Conservation (phyloP, 2,113 vertebrate species). For the Oceanodroma tethys region DNA sequence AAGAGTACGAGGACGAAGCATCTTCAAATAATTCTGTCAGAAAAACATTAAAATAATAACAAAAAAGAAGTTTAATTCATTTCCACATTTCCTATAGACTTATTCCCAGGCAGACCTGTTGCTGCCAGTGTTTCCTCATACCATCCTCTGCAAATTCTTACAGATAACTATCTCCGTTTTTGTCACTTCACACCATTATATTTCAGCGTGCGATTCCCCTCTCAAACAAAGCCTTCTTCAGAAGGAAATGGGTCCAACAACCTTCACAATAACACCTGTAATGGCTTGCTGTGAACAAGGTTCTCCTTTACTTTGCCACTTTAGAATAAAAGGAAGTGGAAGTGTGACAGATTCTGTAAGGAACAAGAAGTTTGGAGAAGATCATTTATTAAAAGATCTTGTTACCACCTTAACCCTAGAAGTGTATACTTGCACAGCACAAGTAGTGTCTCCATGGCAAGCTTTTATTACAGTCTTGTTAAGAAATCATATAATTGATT, state of each 20-base stretch:
- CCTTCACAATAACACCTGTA: background rate
- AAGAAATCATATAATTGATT: background rate
- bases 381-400: background rate
- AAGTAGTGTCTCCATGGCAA: background rate
- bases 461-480: background rate
- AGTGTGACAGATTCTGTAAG: background rate
- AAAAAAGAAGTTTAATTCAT: background rate
- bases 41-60: background rate
- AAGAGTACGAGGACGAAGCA: background rate
- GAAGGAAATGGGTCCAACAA: background rate
- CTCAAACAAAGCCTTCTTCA: background rate
- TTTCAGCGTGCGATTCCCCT: background rate
- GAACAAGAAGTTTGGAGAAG: conserved; percentile 5
- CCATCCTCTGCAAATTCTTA: background rate
- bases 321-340: background rate
- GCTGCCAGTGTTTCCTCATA: background rate
- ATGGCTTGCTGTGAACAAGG: background rate
- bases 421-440: background rate
- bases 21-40: background rate
- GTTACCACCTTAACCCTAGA: conserved; percentile 6
- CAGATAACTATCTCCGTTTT: background rate
- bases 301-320: background rate
- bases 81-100: background rate
- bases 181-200: background rate
- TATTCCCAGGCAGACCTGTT: background rate